A percentile compares a stretch with the other conserved stretches of the same genome.
phyloP scores from a whole-genome alignment of 1,140 invertebrate genomes.

The Anastrepha obliqua region DNA sequence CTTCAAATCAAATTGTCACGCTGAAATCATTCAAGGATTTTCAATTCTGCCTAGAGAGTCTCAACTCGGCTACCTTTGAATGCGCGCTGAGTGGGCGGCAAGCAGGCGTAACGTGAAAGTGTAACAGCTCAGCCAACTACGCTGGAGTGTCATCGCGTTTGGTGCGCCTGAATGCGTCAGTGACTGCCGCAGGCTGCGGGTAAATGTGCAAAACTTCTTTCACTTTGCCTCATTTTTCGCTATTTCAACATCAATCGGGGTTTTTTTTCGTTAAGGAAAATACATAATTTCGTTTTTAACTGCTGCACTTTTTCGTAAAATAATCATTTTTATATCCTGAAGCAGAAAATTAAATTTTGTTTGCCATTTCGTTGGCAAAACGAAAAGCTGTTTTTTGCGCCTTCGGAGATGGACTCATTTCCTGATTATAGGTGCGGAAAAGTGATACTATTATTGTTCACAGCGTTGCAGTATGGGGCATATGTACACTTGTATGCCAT shows the following conservation, averaged over 20 bases:
- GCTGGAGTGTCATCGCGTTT: conserved; percentile 17
- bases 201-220: conserved; percentile 51
- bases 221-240: not conserved
- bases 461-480: not conserved
- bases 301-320: conserved; percentile 8
- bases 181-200: conserved; percentile 26
- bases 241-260: not conserved
- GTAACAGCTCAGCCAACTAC: not conserved
- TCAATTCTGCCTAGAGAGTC: conserved; percentile 15
- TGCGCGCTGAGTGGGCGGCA: not conserved
- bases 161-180: conserved; percentile 8
- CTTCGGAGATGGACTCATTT: conserved; percentile 47
- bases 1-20: conserved; percentile 40
- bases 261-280: not conserved
- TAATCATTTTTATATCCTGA: conserved; percentile 43
- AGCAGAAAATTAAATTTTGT: conserved; percentile 43
- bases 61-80: not conserved
- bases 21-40: conserved; percentile 33
- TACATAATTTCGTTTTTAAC: not conserved
- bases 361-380: conserved; percentile 1
- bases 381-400: conserved; percentile 9
- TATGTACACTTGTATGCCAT: not conserved
- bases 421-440: conserved; percentile 24
- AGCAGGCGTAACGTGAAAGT: not conserved
- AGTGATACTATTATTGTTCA: conserved; percentile 4